Evolutionary conservation across 2,888 invertebrate species (phyloP).

Genomic region (Cordilura impudica): DNA sequence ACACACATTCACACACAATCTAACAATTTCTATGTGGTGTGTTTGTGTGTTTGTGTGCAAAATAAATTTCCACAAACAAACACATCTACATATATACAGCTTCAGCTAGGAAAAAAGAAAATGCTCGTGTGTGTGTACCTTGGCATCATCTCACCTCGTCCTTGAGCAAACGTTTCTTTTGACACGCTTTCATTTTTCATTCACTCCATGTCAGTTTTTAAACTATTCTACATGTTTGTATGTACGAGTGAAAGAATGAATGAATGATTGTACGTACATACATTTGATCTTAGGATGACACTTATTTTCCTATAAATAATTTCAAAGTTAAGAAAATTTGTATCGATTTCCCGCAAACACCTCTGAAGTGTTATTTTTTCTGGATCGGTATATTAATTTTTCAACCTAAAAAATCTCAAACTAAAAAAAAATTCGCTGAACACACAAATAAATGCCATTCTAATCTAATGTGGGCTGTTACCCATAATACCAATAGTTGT

Average conservation of each 20-base stretch:
- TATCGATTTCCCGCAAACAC: too few relatives aligned
- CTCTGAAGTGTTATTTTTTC: background rate
- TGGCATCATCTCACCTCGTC: slow-evolving; percentile 58
- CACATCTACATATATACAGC: too few relatives aligned
- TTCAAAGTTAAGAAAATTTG: too few relatives aligned
- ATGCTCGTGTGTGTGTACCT: slow-evolving; percentile 22
- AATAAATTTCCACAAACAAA: too few relatives aligned
- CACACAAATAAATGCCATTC: background rate
- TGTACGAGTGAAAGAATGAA: too few relatives aligned
- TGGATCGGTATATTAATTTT: background rate
- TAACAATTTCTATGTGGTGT: too few relatives aligned
- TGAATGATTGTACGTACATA: background rate
- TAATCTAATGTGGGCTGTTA: slow-evolving; percentile 10
- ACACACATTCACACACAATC: background rate
- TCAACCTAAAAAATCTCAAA: background rate
- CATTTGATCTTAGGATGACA: background rate
- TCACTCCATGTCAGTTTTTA: slow-evolving; percentile 46
- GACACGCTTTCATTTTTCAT: slow-evolving; percentile 61
- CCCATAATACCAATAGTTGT: slow-evolving; percentile 9
- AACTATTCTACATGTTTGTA: background rate
- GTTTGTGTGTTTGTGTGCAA: too few relatives aligned
- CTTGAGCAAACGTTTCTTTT: slow-evolving; percentile 60
- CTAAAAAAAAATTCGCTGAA: background rate
- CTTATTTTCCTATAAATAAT: too few relatives aligned
- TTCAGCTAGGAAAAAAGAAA: too few relatives aligned